Base-by-base conservation (phyloP, 2,113 vertebrate species). In the Bettongia penicillata region DNA sequence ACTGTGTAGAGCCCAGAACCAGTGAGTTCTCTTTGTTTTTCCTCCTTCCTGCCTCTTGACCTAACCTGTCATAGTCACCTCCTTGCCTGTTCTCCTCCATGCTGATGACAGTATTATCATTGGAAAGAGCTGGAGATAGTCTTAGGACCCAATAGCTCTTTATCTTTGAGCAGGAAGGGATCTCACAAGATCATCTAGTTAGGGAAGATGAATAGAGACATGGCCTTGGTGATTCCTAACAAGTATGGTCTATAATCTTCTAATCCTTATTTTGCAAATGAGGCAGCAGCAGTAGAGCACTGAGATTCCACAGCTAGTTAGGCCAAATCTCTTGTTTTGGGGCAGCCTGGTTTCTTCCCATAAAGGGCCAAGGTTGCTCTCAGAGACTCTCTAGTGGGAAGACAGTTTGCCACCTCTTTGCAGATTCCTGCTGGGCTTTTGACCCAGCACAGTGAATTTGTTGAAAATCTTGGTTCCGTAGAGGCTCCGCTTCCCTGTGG, bases 221-320 rank as follows among this genome's bases (percentile, higher is more conserved):
- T 68, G 57, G 28, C 53, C 53, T 55, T 8, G 2, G 25, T 55
- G 53, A 55, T 55, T 25, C 53, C 24, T 55, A 26, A 68, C 28
- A 28, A 61, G 2, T 55, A 3, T 68, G 57, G 28, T 51, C 26
- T 95, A 77, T 57, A 0, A 23, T 89, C 91, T 89, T 53, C 3
- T 91, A 28, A 51, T 92, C 92, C 90, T 25, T 31, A 95, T 93
- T 97, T 94, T 95, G 77, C 4, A 94, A 57, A 43, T 96, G 8
- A 91, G 97, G 84, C 89, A 90, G 89, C 77, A 7, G 8, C 95
- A 68, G 57, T 14, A 89, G 31, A 93, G 0, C 61, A 92, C 57
- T 95, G 92, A 48, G 53, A 43, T 90, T 91, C 57, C 53, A 43
- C 1, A 93, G 68, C 91, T 94, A 23, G 9, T 92, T 96, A 93